These are phyloP conservation scores for Leptinotarsa juncta DNA, from an alignment of 2,888 invertebrate species.

Conservation along the genomic window DNA sequence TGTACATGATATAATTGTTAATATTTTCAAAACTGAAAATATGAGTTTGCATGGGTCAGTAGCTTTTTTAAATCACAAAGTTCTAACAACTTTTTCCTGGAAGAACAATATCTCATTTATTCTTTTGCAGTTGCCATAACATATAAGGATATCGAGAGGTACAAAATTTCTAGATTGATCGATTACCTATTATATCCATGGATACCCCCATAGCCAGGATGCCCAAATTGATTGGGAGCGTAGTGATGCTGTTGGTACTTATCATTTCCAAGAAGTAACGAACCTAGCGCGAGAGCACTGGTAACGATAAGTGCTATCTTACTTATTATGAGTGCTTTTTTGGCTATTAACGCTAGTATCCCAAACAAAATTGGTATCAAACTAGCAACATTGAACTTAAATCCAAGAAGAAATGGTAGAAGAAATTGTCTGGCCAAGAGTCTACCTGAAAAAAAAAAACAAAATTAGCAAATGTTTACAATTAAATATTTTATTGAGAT, in stretches of 20 bases:
- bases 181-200: conserved; percentile 28
- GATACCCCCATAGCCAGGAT: conserved; percentile 16
- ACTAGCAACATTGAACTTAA: conserved; percentile 83
- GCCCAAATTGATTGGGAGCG: conserved; percentile 28
- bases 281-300: conserved; percentile 74
- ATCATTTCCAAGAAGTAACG: conserved; percentile 56
- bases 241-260: conserved; percentile 26
- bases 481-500: no score
- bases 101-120: no score
- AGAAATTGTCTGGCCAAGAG: conserved; percentile 78
- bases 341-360: conserved; percentile 76
- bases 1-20: no score
- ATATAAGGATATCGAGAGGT: no score
- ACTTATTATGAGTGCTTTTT: conserved; percentile 81
- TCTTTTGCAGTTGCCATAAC: no score
- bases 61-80: no score
- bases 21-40: no score
- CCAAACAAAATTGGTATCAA: conserved; percentile 81
- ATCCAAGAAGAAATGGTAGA: conserved; percentile 82
- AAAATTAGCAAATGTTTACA: not conserved
- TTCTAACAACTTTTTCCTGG: no score
- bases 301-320: conserved; percentile 80
- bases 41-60: no score
- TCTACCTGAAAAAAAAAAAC: conserved; percentile 71
- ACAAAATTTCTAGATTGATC: not conserved